Evolutionary conservation across 2,888 invertebrate species (phyloP).

Genomic region (Oithona nana): DNA sequence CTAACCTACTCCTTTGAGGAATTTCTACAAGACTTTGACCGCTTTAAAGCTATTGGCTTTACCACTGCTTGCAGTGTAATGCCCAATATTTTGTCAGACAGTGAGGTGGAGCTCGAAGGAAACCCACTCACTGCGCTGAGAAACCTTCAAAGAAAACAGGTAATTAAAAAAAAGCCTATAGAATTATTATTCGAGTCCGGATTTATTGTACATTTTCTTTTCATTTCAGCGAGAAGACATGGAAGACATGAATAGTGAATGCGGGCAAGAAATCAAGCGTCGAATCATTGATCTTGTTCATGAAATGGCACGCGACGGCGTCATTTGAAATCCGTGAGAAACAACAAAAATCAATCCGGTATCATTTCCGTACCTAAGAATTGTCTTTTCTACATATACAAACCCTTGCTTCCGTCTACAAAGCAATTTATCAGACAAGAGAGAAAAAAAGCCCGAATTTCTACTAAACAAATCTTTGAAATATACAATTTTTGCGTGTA

Average conservation of each 20-base stretch:
- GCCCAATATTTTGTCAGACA: constrained; percentile 13
- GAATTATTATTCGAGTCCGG: too few species aligned
- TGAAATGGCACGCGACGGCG: constrained; percentile 13
- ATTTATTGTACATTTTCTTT: not conserved
- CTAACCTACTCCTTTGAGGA: constrained; percentile 10
- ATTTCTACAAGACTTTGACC: constrained; percentile 3
- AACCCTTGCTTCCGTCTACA: too few species aligned
- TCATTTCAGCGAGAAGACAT: constrained; percentile 1
- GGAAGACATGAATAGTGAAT: not conserved
- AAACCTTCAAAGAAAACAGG: constrained; percentile 4
- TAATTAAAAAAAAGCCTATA: not conserved
- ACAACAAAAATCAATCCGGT: too few species aligned
- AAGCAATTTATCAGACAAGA: too few species aligned
- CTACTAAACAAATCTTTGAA: too few species aligned
- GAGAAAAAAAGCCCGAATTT: too few species aligned
- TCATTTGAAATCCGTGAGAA: too few species aligned
- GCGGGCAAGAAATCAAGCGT: not conserved
- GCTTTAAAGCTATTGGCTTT: constrained; percentile 2
- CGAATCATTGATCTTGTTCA: constrained; percentile 10
- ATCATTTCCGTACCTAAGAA: too few species aligned
- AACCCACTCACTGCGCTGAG: not conserved
- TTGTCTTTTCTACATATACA: too few species aligned
- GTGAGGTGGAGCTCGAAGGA: not conserved
- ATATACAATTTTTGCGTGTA: too few species aligned
- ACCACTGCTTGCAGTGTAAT: constrained; percentile 4